phyloP scores from a whole-genome alignment of 2,888 invertebrate species.

The Fragum whitleyi region DNA sequence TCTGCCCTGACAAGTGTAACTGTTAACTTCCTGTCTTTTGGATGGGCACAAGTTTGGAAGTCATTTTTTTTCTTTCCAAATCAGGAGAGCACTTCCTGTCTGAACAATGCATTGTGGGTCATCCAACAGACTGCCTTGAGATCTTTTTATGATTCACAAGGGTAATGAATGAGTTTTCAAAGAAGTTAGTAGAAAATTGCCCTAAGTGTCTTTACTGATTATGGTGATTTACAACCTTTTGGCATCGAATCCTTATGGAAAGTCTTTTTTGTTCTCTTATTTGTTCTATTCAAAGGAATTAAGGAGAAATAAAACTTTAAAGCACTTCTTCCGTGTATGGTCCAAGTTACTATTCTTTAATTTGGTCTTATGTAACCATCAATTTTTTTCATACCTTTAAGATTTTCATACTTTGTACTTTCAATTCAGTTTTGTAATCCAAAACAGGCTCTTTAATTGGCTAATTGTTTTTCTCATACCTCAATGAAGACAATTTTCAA shows the following conservation, averaged over 20 bases:
- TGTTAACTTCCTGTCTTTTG: constrained; percentile 55
- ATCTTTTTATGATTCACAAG: constrained; percentile 25
- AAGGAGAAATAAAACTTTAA: neutral
- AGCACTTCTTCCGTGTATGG: neutral
- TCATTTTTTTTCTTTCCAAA: constrained; percentile 22
- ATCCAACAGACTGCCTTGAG: constrained; percentile 17
- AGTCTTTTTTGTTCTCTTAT: neutral
- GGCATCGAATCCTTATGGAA: neutral
- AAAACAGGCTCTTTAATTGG: too few species aligned
- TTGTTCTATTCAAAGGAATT: neutral
- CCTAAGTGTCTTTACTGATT: neutral
- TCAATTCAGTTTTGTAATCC: too few species aligned
- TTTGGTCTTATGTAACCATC: too few species aligned
- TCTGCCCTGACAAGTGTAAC: constrained; percentile 52
- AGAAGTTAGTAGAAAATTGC: neutral
- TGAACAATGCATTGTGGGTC: constrained; percentile 30
- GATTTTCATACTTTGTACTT: too few species aligned
- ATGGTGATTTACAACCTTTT: neutral
- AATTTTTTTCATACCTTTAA: too few species aligned
- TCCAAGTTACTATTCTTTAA: too few species aligned
- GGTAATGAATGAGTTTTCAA: constrained; percentile 18
- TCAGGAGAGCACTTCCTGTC: constrained; percentile 39
- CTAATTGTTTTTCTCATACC: too few species aligned
- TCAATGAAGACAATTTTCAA: too few species aligned
- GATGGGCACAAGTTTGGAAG: constrained; percentile 25